Percentiles rank a stretch among this genome's conserved stretches.
phyloP scores from a whole-genome alignment of 1,140 invertebrate genomes.

The Agrypnia vestita region DNA sequence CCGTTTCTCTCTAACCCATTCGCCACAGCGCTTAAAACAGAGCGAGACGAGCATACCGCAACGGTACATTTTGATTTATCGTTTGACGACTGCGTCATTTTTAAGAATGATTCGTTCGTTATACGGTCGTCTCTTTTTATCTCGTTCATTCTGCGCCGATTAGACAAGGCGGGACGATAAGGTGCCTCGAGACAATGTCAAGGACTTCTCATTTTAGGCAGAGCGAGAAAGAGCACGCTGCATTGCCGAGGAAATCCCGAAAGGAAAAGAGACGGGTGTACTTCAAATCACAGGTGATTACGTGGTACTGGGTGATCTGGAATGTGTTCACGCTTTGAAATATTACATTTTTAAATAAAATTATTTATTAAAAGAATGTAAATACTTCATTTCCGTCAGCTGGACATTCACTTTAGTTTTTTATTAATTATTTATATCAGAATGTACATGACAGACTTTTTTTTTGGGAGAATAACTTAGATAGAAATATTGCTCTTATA shows the following conservation, averaged over 20 bases:
- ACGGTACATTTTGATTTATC: slow-evolving; percentile 32
- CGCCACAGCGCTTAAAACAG: background rate
- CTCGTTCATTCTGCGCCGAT: background rate
- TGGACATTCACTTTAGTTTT: no score
- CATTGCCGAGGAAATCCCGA: background rate
- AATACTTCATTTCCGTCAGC: no score
- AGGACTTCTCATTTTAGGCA: slow-evolving; percentile 10
- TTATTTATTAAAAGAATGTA: background rate
- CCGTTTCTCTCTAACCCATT: background rate
- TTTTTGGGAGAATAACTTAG: no score
- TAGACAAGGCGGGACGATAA: background rate
- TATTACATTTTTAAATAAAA: background rate
- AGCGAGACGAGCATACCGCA: background rate
- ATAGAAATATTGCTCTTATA: no score
- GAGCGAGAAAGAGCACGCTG: background rate
- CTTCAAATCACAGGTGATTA: slow-evolving; percentile 7
- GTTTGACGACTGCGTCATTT: background rate
- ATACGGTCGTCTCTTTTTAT: background rate
- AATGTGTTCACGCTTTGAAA: background rate
- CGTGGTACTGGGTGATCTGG: slow-evolving; percentile 9
- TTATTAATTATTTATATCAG: no score
- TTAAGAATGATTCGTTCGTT: background rate
- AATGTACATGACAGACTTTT: no score
- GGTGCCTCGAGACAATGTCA: slow-evolving; percentile 13
- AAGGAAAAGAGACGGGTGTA: background rate